Evolutionary conservation across 2,888 invertebrate genomes (phyloP), one percentile per base, ranked within the genome.

Genomic region (Osmoderma eremita): DNA sequence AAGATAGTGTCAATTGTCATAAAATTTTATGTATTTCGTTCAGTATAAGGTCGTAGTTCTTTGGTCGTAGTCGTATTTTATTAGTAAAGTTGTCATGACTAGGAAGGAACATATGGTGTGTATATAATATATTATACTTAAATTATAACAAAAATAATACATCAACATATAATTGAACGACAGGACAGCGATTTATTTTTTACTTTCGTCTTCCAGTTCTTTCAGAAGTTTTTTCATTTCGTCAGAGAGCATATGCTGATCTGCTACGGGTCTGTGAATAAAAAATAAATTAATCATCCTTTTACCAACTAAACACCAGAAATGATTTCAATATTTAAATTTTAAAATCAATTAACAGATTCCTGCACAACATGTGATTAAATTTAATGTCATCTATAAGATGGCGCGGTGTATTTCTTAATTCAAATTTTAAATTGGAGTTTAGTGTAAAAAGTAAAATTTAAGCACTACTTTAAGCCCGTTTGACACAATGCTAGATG

Each of bases 221-320:
- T 79, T 77, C 2, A 83, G 77, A 12, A 82, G 76, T 63, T 79
- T 77, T 68, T 78, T 81, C 83, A 83, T 82, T 75, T 82, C 83
- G 54, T 81, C 80, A 4, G 82, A 83, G 3, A 82, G 76, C 69
- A 81, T 79, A 56, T 82, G 83, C 69, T 82, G 82, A 67, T 82
- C 81, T 4, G 77, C 51, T 18, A 77, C 73, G 70, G 72, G 73
- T 70, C 81, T 81, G 73, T 66, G 79, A 78, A 62, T 67, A 58
- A 66, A 71, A 67, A 49, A 53, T 65, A 58, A 20, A 65, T 30
- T 66, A 15, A 66, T 41, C 15, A n/a, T 38, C 41, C 17, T 20
- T 66, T 49, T 49, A 56, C n/a, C 6, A 12, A 20, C n/a, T 20
- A 15, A 50, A 10, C 12, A 8, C 38, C n/a, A 4, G 24, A 4